Evolutionary conservation across 2,113 vertebrate genomes (phyloP), one percentile per base, ranked within the genome.

Genomic region (Chloropsis hardwickii): DNA sequence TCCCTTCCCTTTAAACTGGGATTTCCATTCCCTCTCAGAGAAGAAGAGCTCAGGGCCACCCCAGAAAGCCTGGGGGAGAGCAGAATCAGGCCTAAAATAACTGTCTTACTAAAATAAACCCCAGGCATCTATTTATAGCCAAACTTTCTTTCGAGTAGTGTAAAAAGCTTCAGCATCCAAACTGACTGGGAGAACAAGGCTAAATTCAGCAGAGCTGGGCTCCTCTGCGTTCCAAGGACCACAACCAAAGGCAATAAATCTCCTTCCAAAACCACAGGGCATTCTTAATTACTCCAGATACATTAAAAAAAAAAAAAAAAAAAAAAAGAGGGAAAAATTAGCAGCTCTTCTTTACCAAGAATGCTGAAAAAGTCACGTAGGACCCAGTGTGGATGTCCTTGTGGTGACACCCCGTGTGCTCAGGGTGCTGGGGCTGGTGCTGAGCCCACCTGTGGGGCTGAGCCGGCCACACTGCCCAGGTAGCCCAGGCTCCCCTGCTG

Each of bases 231-330:
- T 94, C 95, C 97, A 95, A 81, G 89, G 94, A 92, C 89, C 92
- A 94, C 89, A 89, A 96, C 97, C 94, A 97, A 95, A 93, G 91
- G 91, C 97, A 95, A 94, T 95, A 95, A 94, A 96, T 86, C 80
- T 86, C 77, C 35, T 93, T 92, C 93, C 93, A 96, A 95, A 95
- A 82, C 82, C 73, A 2, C 3, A 4, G 81, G 90, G 78, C 74
- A 81, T 81, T 84, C 72, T 85, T 95, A 95, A 96, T 97, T 86
- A 93, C 76, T 80, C 81, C 91, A 86, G 44, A 86, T 65, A 62
- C 50, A 70, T 77, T 18, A 9, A 29, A 83, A 58, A 60, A 27
- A 29, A 62, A 35, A 33, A 45, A 29, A 83, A 71, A 40, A 31
- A 19, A 71, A 44, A 51, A 45, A n/a, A 37, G 4, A 48, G 11